Conservation (phyloP, 1,140 invertebrate genomes). For the Sycophaga agraensis region DNA sequence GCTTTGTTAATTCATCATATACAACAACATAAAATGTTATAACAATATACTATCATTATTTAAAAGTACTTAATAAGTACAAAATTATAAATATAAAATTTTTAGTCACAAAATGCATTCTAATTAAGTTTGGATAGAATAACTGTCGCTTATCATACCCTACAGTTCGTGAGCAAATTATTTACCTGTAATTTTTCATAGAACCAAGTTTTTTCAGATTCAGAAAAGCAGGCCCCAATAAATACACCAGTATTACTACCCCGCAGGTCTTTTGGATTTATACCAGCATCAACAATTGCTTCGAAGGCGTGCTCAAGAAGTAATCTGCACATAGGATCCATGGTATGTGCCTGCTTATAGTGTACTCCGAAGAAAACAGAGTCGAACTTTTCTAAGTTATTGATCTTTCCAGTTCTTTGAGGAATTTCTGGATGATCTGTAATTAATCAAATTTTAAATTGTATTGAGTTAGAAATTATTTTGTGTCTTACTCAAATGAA, state of each 20-base stretch:
- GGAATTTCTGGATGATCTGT: constrained; percentile 69
- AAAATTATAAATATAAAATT: no score
- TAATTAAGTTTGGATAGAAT: no score
- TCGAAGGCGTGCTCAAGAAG: constrained; percentile 84
- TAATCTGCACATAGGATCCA: constrained; percentile 87
- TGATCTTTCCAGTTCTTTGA: constrained; percentile 76
- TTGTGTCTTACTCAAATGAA: background rate
- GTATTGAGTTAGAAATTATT: no score
- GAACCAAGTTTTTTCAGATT: constrained; percentile 71
- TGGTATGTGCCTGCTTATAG: constrained; percentile 78
- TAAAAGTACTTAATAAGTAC: no score
- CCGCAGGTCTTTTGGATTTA: constrained; percentile 57
- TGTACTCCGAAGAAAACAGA: constrained; percentile 80
- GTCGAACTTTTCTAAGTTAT: constrained; percentile 80
- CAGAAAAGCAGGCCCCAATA: constrained; percentile 77
- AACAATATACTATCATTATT: no score
- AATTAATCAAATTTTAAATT: background rate
- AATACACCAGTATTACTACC: constrained; percentile 80
- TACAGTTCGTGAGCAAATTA: background rate
- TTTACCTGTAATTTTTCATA: constrained; percentile 62
- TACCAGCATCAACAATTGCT: constrained; percentile 85
- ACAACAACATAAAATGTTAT: no score
- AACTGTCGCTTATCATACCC: no score
- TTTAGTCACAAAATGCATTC: no score
- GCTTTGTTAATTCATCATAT: no score